These are phyloP conservation scores for Trypoxylon attenuatum DNA, from an alignment of 2,888 invertebrate genomes.

Conservation along the genomic window DNA sequence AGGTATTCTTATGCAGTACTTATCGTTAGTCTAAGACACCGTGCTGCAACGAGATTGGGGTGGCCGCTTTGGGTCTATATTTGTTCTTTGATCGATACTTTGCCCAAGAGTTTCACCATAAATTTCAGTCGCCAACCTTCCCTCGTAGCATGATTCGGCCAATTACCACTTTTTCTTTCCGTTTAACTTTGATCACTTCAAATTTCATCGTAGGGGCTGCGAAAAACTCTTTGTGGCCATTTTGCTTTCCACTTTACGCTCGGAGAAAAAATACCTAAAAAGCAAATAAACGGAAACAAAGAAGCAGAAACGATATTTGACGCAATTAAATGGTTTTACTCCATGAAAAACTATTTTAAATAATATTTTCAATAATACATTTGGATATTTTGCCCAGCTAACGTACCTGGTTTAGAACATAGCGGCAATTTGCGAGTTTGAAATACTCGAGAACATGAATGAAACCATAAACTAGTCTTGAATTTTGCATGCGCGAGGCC, in stretches of 20 bases:
- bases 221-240: neutral
- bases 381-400: no score
- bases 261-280: no score
- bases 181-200: constrained; percentile 4
- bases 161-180: constrained; percentile 11
- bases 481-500: no score
- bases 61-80: constrained; percentile 3
- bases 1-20: neutral
- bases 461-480: neutral
- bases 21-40: constrained; percentile 3
- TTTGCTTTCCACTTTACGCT: no score
- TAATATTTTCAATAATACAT: no score
- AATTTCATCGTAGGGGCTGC: constrained; percentile 1
- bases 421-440: no score
- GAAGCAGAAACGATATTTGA: no score
- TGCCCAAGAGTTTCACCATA: neutral
- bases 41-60: constrained; percentile 1
- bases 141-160: neutral
- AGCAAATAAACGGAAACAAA: no score
- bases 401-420: no score
- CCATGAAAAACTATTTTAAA: no score
- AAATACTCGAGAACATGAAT: neutral
- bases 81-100: constrained; percentile 20
- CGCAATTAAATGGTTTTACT: no score
- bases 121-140: constrained; percentile 9